Evolutionary conservation across 2,113 vertebrate genomes (phyloP).

Genomic region (Columba janthina): DNA sequence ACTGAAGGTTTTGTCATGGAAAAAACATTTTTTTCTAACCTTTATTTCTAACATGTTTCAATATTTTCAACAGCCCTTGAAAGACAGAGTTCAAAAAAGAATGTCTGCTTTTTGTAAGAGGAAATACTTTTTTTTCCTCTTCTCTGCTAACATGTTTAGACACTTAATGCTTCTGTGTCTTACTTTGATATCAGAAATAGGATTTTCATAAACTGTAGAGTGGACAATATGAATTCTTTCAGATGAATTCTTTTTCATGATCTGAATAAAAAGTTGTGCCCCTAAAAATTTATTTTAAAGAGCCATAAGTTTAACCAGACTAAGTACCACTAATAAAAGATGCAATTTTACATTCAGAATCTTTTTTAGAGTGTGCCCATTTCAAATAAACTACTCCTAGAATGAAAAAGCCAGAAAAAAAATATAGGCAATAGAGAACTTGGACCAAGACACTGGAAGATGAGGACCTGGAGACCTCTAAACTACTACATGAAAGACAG

Average conservation of each 20-base stretch:
- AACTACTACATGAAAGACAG: background rate
- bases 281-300: background rate
- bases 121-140: background rate
- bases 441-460: background rate
- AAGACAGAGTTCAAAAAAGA: background rate
- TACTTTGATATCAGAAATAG: background rate
- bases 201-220: background rate
- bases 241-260: background rate
- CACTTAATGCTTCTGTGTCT: background rate
- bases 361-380: background rate
- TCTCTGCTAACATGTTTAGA: background rate
- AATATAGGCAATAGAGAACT: background rate
- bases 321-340: background rate
- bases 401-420: background rate
- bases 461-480: background rate
- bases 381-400: background rate
- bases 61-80: background rate
- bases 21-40: background rate
- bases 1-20: background rate
- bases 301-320: background rate
- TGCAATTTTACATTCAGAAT: background rate
- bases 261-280: background rate
- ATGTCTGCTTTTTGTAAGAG: background rate
- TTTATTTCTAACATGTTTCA: background rate
- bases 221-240: background rate